Percentiles rank a stretch among this genome's conserved stretches.
Conservation (phyloP, 2,113 vertebrate species). For the Semicossyphus pulcher region DNA sequence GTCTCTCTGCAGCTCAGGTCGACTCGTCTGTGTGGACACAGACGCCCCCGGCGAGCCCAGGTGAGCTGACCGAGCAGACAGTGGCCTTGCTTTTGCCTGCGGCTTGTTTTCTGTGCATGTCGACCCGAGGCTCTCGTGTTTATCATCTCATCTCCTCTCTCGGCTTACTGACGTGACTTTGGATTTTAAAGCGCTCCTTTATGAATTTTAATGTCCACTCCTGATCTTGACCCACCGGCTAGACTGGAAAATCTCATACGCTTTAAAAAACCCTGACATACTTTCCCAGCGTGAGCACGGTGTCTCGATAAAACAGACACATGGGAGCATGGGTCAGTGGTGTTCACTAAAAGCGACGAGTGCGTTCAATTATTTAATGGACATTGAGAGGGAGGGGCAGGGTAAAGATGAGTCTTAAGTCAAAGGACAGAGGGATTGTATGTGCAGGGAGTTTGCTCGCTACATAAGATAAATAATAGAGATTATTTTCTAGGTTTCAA, state of each 20-base stretch:
- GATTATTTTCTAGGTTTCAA: not conserved
- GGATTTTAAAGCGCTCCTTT: slow-evolving; percentile 33
- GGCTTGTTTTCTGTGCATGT: slow-evolving; percentile 49
- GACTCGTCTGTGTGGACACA: slow-evolving; percentile 9
- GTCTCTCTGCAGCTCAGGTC: not conserved
- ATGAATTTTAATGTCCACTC: slow-evolving; percentile 74
- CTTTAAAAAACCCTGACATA: slow-evolving; percentile 31
- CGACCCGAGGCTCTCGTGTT: slow-evolving; percentile 41
- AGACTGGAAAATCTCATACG: slow-evolving; percentile 22
- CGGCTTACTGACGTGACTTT: slow-evolving; percentile 21
- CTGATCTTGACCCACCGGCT: slow-evolving; percentile 53
- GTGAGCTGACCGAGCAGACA: slow-evolving; percentile 22
- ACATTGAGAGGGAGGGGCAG: slow-evolving; percentile 45
- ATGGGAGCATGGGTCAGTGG: slow-evolving; percentile 26
- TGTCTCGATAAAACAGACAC: slow-evolving; percentile 45
- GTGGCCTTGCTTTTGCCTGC: slow-evolving; percentile 38
- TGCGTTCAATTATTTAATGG: slow-evolving; percentile 68
- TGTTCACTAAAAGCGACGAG: slow-evolving; percentile 53
- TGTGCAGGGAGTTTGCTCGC: not conserved
- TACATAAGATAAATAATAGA: not conserved
- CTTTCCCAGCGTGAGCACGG: not conserved
- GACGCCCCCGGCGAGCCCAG: not conserved
- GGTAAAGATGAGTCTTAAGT: slow-evolving; percentile 10
- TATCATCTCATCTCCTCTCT: slow-evolving; percentile 45
- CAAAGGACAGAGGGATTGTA: slow-evolving; percentile 8